A percentile compares a stretch with the other conserved stretches of the same genome.
Evolutionary conservation across 2,888 invertebrate species (phyloP).

Genomic region (Zootermopsis nevadensis): DNA sequence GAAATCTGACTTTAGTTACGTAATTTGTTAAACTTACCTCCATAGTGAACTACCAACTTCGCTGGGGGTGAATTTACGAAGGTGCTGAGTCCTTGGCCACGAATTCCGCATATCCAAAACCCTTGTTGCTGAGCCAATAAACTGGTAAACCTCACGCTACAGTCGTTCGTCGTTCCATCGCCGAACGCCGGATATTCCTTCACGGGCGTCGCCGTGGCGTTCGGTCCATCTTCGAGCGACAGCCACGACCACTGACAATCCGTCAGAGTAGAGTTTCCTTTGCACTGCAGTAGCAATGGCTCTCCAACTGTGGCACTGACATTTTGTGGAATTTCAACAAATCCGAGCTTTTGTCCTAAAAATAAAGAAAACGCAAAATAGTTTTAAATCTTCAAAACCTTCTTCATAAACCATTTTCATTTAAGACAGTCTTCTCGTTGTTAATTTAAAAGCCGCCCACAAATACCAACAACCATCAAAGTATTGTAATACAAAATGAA

Average conservation of each 20-base stretch:
- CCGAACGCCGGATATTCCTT: slow-evolving; percentile 61
- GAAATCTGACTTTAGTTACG: too few species aligned
- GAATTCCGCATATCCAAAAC: slow-evolving; percentile 60
- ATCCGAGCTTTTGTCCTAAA: not conserved
- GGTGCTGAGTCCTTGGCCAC: not conserved
- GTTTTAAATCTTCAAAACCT: too few species aligned
- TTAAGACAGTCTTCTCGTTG: too few species aligned
- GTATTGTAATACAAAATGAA: too few species aligned
- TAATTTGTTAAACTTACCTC: not conserved
- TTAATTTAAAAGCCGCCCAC: too few species aligned
- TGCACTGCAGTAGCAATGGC: slow-evolving; percentile 54
- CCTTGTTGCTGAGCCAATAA: slow-evolving; percentile 61
- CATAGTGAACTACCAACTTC: not conserved
- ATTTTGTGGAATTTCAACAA: slow-evolving; percentile 18
- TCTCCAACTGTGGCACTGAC: slow-evolving; percentile 5
- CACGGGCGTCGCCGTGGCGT: slow-evolving; percentile 56
- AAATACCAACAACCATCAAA: too few species aligned
- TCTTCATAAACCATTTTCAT: too few species aligned
- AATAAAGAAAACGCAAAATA: not conserved
- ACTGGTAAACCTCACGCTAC: slow-evolving; percentile 61
- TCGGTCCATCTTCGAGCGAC: slow-evolving; percentile 56
- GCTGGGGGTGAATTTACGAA: not conserved
- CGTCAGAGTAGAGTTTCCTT: slow-evolving; percentile 58
- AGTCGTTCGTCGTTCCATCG: slow-evolving; percentile 60
- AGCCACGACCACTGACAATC: slow-evolving; percentile 63